Evolutionary conservation across 2,888 invertebrate species (phyloP), one percentile per base, ranked within the genome.

Genomic region (Acronicta psi): DNA sequence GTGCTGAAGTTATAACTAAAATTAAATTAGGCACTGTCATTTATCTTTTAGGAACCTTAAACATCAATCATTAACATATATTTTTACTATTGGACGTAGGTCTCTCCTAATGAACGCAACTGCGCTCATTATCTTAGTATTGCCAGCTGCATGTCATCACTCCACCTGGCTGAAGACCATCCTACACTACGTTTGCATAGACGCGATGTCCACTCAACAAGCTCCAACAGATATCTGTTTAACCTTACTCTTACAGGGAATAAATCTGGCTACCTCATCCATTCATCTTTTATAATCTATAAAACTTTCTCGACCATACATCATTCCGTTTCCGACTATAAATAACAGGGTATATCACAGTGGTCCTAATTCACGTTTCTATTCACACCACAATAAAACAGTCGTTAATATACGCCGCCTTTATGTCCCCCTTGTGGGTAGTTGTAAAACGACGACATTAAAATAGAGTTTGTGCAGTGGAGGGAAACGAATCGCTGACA

Each of bases 361-460:
- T 61, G 76, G 73, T 70, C 75, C 73, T 69, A 84, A 84, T 84
- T 84, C 85, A 82, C 82, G 80, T 84, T 78, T 87, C 84, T 85
- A 85, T 90, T 89, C 86, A 86, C 90, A 85, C 87, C 64, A 83
- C 80, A 83, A 86, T 91, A 89, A 91, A 91, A 71, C 81, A 72
- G 70, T 65, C 63, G 73, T 69, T 76, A 69, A 73, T 63, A 61
- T 46, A 54, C 55, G 50, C 51, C 44, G 50, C 54, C 40, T 54
- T 60, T 71, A 74, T 59, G 49, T 59, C 61, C 43, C 58, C 49
- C 55, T 57, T 45, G 57, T 38, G 71, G 65, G 36, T 63, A 74
- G 71, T 82, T 86, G 84, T 88, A 87, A 85, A 86, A 85, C 84
- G 82, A 81, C 81, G 82, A 80, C 82, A 83, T 88, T 85, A 84